phyloP scores from a whole-genome alignment of 2,113 vertebrate species.

The Petrocephalus microphthalmus region DNA sequence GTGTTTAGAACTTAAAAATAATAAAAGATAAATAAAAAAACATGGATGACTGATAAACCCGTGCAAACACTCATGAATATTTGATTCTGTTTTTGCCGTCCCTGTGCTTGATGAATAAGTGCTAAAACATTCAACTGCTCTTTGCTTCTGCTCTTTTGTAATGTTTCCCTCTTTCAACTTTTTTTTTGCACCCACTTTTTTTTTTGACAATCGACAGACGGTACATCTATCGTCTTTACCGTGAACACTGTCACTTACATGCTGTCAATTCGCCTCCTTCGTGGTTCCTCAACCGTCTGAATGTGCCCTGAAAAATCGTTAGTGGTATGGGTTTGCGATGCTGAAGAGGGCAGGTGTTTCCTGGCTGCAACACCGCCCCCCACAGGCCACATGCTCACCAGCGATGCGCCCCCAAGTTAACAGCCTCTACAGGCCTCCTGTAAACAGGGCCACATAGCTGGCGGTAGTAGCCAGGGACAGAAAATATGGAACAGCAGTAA shows the following conservation, averaged over 20 bases:
- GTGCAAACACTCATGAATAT: conserved; percentile 9
- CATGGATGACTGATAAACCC: neutral
- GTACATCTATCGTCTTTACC: neutral
- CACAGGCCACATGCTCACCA: too few relatives aligned
- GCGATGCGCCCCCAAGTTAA: too few relatives aligned
- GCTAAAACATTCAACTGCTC: neutral
- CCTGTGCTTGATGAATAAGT: neutral
- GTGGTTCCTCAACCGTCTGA: neutral
- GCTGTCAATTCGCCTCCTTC: neutral
- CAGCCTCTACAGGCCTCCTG: too few relatives aligned
- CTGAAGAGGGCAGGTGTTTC: too few relatives aligned
- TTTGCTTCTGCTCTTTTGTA: neutral
- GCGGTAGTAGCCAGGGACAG: neutral
- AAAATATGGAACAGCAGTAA: neutral
- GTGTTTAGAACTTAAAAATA: neutral
- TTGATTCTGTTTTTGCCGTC: neutral
- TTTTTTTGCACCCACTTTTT: neutral
- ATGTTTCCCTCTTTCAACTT: neutral
- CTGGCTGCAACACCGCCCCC: too few relatives aligned
- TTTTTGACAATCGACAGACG: neutral
- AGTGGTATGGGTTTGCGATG: too few relatives aligned
- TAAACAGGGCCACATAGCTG: neutral
- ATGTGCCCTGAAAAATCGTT: neutral
- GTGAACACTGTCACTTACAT: neutral
- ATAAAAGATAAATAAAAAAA: neutral